These are phyloP conservation scores for Labeo calbasu DNA, from an alignment of 2,797 vertebrate species.

Conservation along the genomic window DNA sequence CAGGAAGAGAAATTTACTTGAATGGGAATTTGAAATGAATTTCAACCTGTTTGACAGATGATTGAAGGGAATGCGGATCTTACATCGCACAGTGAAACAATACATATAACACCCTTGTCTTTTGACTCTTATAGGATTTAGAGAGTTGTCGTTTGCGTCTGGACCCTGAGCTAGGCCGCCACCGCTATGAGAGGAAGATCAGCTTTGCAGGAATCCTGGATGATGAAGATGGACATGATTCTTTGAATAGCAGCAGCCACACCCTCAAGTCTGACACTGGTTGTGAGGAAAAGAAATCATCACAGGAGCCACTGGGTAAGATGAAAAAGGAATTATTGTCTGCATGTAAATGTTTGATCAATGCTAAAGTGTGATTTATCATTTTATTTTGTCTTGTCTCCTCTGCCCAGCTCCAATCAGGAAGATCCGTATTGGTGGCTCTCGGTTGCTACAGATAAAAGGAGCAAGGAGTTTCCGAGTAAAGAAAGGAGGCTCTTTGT, in stretches of 20 bases:
- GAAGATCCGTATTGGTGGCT: constrained; percentile 96
- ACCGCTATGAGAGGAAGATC: constrained; percentile 98
- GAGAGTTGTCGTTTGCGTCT: constrained; percentile 93
- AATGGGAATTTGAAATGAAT: no score
- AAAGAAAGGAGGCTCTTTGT: constrained; percentile 97
- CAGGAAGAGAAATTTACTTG: neutral
- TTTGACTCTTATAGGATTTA: constrained; percentile 80
- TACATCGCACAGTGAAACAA: neutral
- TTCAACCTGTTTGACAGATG: neutral
- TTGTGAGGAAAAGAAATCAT: constrained; percentile 91
- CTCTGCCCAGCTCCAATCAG: constrained; percentile 82
- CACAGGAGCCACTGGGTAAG: constrained; percentile 77
- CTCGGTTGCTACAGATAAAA: constrained; percentile 98
- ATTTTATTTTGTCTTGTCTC: neutral
- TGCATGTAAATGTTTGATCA: neutral
- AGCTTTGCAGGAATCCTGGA: constrained; percentile 98
- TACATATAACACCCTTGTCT: neutral
- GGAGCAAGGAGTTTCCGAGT: constrained; percentile 96
- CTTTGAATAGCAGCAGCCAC: constrained; percentile 97
- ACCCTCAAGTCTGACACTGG: constrained; percentile 96
- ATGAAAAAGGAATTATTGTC: neutral
- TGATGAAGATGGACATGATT: constrained; percentile 95
- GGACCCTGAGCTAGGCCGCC: constrained; percentile 93
- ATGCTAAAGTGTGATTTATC: neutral
- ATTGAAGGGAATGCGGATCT: neutral